Evolutionary conservation across 2,797 vertebrate species (phyloP).

Genomic region (Macroramphosus scolopax): DNA sequence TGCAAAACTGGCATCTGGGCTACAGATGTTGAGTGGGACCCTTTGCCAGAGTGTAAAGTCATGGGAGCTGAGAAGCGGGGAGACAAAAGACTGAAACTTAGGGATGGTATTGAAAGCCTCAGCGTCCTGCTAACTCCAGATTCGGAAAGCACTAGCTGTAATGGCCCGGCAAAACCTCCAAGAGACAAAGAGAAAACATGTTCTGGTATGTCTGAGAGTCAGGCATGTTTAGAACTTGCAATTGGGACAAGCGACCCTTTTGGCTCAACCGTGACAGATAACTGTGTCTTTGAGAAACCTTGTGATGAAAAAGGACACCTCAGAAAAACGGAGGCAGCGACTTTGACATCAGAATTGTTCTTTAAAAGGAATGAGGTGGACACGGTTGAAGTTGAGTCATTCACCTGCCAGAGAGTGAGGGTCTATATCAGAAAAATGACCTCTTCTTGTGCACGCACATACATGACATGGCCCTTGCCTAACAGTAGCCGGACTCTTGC

Average conservation of each 20-base stretch:
- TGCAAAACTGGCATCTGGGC: conserved; percentile 26
- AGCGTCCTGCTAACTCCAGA: conserved; percentile 8
- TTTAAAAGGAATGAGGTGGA: neutral
- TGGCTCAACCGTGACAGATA: neutral
- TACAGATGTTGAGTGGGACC: conserved; percentile 11
- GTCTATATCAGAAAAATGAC: conserved; percentile 20
- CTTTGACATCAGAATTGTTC: neutral
- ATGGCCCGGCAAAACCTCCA: neutral
- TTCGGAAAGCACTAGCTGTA: neutral
- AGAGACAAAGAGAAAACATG: neutral
- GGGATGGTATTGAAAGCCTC: neutral
- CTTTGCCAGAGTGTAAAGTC: neutral
- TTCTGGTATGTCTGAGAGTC: conserved; percentile 1
- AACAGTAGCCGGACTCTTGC: conserved; percentile 4
- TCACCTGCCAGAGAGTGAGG: conserved; percentile 75
- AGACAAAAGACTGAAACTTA: conserved; percentile 40
- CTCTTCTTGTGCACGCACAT: conserved; percentile 74
- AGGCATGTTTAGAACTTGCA: neutral
- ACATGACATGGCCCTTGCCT: conserved; percentile 71
- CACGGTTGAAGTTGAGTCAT: conserved; percentile 32
- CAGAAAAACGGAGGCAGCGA: neutral
- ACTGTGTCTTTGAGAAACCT: neutral
- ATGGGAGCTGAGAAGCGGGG: neutral
- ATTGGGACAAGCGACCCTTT: neutral
- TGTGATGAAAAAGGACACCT: neutral